Evolutionary conservation across 2,113 vertebrate species (phyloP).

Genomic region (Dunckerocampus dactyliophorus): DNA sequence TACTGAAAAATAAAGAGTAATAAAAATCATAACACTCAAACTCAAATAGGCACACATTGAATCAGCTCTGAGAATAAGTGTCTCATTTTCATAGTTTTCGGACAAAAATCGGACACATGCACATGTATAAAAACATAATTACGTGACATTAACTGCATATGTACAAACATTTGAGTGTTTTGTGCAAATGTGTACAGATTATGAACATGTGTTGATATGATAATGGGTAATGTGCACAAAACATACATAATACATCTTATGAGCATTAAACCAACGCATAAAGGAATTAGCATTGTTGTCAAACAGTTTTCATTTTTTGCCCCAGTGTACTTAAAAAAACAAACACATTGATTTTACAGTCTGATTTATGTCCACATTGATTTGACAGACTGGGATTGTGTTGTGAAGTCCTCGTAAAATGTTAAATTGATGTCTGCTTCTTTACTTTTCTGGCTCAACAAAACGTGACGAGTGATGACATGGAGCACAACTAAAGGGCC

Average conservation of each 20-base stretch:
- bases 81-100: conserved; percentile 62
- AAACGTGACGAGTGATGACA: not conserved
- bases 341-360: conserved; percentile 34
- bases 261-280: conserved; percentile 49
- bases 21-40: conserved; percentile 40
- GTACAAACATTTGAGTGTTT: conserved; percentile 75
- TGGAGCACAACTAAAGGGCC: not conserved
- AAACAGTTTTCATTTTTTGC: conserved; percentile 38
- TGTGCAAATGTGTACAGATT: conserved; percentile 80
- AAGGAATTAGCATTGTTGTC: conserved; percentile 29
- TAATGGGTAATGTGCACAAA: conserved; percentile 70
- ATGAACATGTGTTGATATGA: conserved; percentile 70
- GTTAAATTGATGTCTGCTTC: conserved; percentile 7
- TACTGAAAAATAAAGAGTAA: conserved; percentile 41
- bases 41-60: conserved; percentile 51
- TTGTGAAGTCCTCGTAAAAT: conserved; percentile 25
- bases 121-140: conserved; percentile 64
- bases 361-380: conserved; percentile 25
- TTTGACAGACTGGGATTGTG: conserved; percentile 25
- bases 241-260: conserved; percentile 62
- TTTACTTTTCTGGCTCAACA: conserved; percentile 11
- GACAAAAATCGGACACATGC: conserved; percentile 72
- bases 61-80: conserved; percentile 48
- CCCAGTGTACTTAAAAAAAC: conserved; percentile 51
- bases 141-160: conserved; percentile 70